phyloP scores from a whole-genome alignment of 2,797 vertebrate genomes.

The Lepus townsendii region DNA sequence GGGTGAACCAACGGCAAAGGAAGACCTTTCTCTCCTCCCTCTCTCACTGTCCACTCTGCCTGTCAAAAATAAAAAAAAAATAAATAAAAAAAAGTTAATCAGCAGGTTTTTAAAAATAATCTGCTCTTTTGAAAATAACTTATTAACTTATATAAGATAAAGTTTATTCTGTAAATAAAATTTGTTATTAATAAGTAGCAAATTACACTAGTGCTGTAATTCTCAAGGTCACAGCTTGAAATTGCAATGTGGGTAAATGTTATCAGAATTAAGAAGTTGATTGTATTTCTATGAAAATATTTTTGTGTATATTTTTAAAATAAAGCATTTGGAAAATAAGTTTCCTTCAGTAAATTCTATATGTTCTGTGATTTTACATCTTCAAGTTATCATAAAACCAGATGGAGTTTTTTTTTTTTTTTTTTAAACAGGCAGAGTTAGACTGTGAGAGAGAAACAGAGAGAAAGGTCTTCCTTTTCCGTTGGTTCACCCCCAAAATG shows the following conservation, averaged over 20 bases:
- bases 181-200: neutral
- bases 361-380: neutral
- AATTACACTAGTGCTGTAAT: slow-evolving; percentile 24
- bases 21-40: too few relatives aligned
- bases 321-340: slow-evolving; percentile 27
- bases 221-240: slow-evolving; percentile 35
- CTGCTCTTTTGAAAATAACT: slow-evolving; percentile 47
- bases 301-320: slow-evolving; percentile 37
- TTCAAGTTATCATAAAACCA: neutral
- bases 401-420: too few relatives aligned
- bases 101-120: slow-evolving; percentile 29
- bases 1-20: too few relatives aligned
- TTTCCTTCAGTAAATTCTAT: slow-evolving; percentile 7
- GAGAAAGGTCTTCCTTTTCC: too few relatives aligned
- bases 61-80: too few relatives aligned
- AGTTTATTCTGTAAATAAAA: slow-evolving; percentile 7
- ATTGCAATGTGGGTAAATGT: neutral
- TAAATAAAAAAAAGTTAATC: neutral
- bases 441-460: too few relatives aligned
- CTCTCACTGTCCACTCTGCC: too few relatives aligned
- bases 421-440: too few relatives aligned
- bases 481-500: too few relatives aligned
- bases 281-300: slow-evolving; percentile 28
- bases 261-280: slow-evolving; percentile 19
- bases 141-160: slow-evolving; percentile 1